phyloP scores from a whole-genome alignment of 2,888 invertebrate species.

The Callyntrura guangdongensis region DNA sequence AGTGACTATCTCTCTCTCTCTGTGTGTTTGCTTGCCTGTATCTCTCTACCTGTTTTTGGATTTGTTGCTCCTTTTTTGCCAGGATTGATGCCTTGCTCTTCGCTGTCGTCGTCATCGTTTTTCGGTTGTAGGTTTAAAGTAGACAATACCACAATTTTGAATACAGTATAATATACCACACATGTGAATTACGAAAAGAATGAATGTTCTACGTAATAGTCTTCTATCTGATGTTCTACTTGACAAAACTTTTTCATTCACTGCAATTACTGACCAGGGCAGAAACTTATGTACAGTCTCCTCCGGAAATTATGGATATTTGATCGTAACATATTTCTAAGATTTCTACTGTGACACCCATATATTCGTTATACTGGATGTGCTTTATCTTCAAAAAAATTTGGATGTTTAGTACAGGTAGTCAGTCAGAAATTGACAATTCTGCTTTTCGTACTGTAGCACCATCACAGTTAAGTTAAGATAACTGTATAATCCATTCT shows the following conservation, averaged over 20 bases:
- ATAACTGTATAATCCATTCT: no score
- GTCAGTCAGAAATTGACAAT: no score
- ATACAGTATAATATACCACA: neutral
- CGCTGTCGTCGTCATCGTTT: conserved; percentile 15
- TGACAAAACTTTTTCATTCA: conserved; percentile 1
- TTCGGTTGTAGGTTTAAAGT: neutral
- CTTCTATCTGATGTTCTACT: conserved; percentile 35
- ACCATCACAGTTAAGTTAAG: no score
- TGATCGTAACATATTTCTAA: no score
- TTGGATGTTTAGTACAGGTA: no score
- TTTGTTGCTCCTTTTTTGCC: conserved; percentile 10
- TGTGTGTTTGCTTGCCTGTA: neutral
- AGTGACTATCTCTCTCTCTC: neutral
- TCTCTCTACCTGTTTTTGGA: neutral
- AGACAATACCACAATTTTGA: no score
- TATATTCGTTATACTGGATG: neutral
- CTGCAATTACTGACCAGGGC: no score
- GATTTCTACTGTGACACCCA: no score
- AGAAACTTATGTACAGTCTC: no score
- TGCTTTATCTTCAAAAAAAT: neutral
- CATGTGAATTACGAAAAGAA: conserved; percentile 39
- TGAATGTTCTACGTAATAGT: conserved; percentile 13
- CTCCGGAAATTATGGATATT: no score
- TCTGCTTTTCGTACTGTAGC: neutral
- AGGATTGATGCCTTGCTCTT: conserved; percentile 48